A percentile compares a stretch with the other conserved stretches of the same genome.
Evolutionary conservation across 2,113 vertebrate species (phyloP).

Genomic region (Lepus europaeus): DNA sequence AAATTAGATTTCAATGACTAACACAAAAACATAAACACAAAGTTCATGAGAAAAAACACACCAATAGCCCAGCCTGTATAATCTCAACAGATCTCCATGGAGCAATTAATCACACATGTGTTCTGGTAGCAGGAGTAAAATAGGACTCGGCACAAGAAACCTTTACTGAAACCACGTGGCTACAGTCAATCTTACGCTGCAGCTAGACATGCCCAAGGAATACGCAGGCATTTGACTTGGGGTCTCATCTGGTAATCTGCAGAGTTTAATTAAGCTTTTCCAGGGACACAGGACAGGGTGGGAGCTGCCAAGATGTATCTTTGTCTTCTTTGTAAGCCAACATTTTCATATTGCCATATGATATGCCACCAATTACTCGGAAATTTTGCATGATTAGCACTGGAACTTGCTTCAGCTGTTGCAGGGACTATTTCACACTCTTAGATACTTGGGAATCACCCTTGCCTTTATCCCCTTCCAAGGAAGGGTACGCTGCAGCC

Average conservation of each 20-base stretch:
- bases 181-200: neutral
- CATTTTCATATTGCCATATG: neutral
- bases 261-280: constrained; percentile 54
- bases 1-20: constrained; percentile 56
- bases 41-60: constrained; percentile 30
- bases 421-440: neutral
- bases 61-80: neutral
- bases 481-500: neutral
- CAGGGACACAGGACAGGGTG: neutral
- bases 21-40: constrained; percentile 16
- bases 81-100: neutral
- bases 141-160: neutral
- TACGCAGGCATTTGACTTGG: neutral
- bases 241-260: neutral
- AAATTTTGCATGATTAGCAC: neutral
- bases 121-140: constrained; percentile 22
- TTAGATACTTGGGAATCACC: neutral
- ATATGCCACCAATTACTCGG: neutral
- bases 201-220: neutral
- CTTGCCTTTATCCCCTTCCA: neutral
- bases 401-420: neutral
- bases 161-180: neutral
- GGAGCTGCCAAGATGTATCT: neutral
- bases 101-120: neutral
- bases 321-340: constrained; percentile 4